Percentiles rank a stretch among this genome's conserved stretches.
Conservation (phyloP, 2,797 vertebrate genomes). For the Fistularia commersonii region DNA sequence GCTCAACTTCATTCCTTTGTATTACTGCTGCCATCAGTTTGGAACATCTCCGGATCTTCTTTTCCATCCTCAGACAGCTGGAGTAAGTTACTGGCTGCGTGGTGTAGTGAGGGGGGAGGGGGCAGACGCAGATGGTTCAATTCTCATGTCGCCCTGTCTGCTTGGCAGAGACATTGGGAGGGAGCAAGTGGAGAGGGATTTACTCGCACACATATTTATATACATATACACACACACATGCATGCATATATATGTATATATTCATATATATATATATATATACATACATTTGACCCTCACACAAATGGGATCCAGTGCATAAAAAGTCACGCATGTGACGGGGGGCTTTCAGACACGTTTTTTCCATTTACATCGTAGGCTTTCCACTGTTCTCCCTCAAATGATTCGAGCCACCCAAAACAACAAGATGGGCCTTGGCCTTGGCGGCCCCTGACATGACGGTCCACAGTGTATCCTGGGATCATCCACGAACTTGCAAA, state of each 20-base stretch:
- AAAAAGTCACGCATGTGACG: conserved; percentile 32
- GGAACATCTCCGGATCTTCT: conserved; percentile 55
- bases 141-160: conserved; percentile 69
- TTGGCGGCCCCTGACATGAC: too few relatives aligned
- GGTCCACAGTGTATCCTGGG: too few relatives aligned
- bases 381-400: conserved; percentile 20
- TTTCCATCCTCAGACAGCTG: conserved; percentile 68
- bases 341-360: conserved; percentile 30
- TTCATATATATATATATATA: conserved; percentile 17
- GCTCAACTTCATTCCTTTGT: conserved; percentile 51
- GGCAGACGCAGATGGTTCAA: conserved; percentile 66
- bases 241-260: not conserved
- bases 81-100: conserved; percentile 58
- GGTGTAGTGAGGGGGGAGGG: conserved; percentile 27
- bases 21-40: conserved; percentile 36
- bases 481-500: not conserved
- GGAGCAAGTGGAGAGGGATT: conserved; percentile 62
- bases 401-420: too few relatives aligned
- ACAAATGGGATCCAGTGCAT: conserved; percentile 29
- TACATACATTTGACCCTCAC: conserved; percentile 21
- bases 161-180: conserved; percentile 49
- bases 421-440: too few relatives aligned
- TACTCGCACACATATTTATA: conserved; percentile 28
- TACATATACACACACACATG: conserved; percentile 7
- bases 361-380: conserved; percentile 35